Conservation (phyloP, 2,113 vertebrate species). For the Oreocharis arfaki region DNA sequence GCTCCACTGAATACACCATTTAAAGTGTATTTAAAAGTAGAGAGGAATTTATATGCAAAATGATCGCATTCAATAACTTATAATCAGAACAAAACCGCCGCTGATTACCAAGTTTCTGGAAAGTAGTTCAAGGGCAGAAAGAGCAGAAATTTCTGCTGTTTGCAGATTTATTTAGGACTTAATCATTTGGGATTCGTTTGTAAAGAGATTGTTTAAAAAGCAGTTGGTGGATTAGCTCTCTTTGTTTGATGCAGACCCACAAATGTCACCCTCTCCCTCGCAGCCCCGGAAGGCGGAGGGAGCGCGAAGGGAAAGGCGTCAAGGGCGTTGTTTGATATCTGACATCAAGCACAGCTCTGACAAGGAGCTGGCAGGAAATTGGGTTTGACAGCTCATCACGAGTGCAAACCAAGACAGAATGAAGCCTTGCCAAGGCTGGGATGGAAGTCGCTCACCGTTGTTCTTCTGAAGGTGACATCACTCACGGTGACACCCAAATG, state of each 20-base stretch:
- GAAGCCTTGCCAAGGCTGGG: conserved; percentile 20
- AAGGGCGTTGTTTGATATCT: conserved; percentile 4
- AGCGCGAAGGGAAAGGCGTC: neutral
- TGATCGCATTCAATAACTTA: neutral
- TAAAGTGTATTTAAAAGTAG: neutral
- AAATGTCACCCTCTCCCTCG: neutral
- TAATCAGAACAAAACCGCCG: conserved; percentile 13
- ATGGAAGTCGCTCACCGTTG: neutral
- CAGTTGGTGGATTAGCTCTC: neutral
- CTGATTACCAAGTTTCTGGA: neutral
- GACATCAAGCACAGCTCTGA: conserved; percentile 34
- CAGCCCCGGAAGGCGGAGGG: neutral
- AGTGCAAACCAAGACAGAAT: conserved; percentile 55
- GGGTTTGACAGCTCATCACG: conserved; percentile 18
- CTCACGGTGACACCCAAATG: conserved; percentile 12
- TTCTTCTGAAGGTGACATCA: conserved; percentile 25
- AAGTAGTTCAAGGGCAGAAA: conserved; percentile 31
- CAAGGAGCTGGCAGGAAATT: conserved; percentile 53
- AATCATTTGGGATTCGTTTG: conserved; percentile 25
- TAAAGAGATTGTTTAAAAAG: conserved; percentile 39
- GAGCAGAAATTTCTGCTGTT: conserved; percentile 18
- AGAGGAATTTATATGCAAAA: conserved; percentile 12
- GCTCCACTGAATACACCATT: neutral
- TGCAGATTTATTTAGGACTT: neutral
- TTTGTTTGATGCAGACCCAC: neutral